Base-by-base conservation (phyloP, 2,888 invertebrate species). In the Oconnorella tubifera region DNA sequence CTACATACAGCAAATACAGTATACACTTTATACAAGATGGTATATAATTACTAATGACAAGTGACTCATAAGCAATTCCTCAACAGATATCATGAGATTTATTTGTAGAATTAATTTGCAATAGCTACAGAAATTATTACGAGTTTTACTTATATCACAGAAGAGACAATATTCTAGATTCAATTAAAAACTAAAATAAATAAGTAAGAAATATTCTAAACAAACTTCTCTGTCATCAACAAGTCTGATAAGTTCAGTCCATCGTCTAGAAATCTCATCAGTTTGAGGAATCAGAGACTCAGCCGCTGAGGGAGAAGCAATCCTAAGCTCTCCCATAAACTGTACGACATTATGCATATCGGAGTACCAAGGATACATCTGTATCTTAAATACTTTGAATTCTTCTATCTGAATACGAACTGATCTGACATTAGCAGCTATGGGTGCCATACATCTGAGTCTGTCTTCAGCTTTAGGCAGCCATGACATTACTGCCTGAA, bases 381-480 rank as follows among this genome's bases (percentile, higher is more conserved):
- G 76, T 0, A 76, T 71, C 70, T 78, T 78, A 68, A 77, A 75
- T 70, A 82, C 81, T 75, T 82, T 80, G n/a, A 92, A 86, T 76
- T 95, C 93, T 63, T 93, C 91, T 51, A 94, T 86, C 82, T 97
- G 97, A 2, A 85, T 86, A 31, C 89, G 86, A 0, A 97, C 90
- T 0, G 88, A 87, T 78, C 91, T 90, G 40, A 93, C 86, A 79
- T 96, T 95, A 23, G 93, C 87, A 0, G 90, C 94, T 0, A 94
- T 89, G 0, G 94, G 89, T 76, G 90, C 89, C 88, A 97, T 90
- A 49, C 86, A 84, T 74, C 92, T 92, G 49, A 97, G 83, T 73
- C 93, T 91, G 66, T 88, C 88, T 80, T 96, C 95, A 58, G 96
- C 82, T 63, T 87, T 56, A 1, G 80, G 80, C 23, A 81, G 62